These are phyloP conservation scores for Drosophila helvetica DNA, from an alignment of 2,888 invertebrate species.

Conservation along the genomic window DNA sequence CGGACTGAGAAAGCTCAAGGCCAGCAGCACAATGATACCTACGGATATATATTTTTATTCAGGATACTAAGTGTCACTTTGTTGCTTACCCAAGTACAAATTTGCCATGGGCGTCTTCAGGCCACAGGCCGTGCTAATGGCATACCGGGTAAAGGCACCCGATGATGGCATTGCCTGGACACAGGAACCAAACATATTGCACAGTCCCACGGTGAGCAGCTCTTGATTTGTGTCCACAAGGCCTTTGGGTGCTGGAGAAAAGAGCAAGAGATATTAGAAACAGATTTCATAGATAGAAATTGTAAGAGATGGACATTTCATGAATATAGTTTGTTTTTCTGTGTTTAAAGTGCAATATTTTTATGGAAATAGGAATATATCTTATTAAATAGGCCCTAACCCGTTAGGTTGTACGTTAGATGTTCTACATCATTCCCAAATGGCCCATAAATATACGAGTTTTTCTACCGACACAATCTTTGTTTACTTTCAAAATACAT, in stretches of 20 bases:
- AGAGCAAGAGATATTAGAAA: not conserved
- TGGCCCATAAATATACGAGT: not conserved
- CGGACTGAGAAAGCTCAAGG: conserved; percentile 93
- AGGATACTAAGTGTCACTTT: too few species aligned
- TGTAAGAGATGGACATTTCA: too few species aligned
- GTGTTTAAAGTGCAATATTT: too few species aligned
- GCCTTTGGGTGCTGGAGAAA: conserved; percentile 86
- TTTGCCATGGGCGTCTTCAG: conserved; percentile 91
- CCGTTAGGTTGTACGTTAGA: too few species aligned
- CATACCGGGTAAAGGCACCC: conserved; percentile 94
- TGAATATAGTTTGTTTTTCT: too few species aligned
- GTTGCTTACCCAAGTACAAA: conserved; percentile 79
- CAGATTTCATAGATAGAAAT: not conserved
- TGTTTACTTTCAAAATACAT: not conserved
- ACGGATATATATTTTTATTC: conserved; percentile 53
- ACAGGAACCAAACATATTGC: conserved; percentile 92
- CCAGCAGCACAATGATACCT: conserved; percentile 92
- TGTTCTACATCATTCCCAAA: not conserved
- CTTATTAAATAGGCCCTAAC: not conserved
- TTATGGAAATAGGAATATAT: too few species aligned
- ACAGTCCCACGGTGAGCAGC: conserved; percentile 92
- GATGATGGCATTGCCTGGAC: conserved; percentile 94
- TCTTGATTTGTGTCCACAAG: conserved; percentile 95
- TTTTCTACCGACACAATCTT: not conserved
- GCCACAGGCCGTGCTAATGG: conserved; percentile 94